Conservation (phyloP, 2,888 invertebrate genomes). For the Scaptomyza reducta region DNA sequence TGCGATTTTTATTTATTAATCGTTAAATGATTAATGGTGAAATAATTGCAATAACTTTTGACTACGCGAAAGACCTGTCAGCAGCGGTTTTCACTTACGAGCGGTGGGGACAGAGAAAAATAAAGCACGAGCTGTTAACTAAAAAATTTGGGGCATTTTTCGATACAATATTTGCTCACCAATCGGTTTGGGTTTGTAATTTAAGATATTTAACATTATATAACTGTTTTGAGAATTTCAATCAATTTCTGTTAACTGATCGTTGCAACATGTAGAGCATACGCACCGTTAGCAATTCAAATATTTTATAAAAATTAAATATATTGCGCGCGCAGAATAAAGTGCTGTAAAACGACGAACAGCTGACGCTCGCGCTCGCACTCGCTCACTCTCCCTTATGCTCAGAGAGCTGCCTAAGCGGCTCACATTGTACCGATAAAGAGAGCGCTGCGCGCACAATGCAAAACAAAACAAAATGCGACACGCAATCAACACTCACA, state of each 20-base stretch:
- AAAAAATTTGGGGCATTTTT: too few species aligned
- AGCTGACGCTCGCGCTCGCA: slow-evolving; percentile 21
- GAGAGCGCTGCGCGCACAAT: slow-evolving; percentile 3
- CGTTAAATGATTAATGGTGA: slow-evolving; percentile 70
- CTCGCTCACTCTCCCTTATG: neutral
- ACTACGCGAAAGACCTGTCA: slow-evolving; percentile 38
- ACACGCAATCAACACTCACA: slow-evolving; percentile 48
- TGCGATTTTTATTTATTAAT: slow-evolving; percentile 75
- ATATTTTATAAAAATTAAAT: slow-evolving; percentile 26
- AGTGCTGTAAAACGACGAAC: slow-evolving; percentile 52
- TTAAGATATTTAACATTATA: too few species aligned
- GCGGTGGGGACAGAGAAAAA: too few species aligned
- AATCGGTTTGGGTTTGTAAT: too few species aligned
- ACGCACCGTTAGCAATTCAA: slow-evolving; percentile 56
- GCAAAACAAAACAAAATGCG: slow-evolving; percentile 41
- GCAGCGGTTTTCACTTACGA: slow-evolving; percentile 30
- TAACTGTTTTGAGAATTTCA: too few species aligned
- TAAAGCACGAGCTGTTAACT: neutral
- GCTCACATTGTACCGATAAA: slow-evolving; percentile 38
- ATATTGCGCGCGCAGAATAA: slow-evolving; percentile 28
- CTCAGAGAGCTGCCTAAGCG: slow-evolving; percentile 40
- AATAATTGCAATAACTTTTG: slow-evolving; percentile 68
- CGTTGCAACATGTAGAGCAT: slow-evolving; percentile 24
- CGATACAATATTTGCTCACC: too few species aligned
- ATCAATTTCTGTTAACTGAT: too few species aligned